Evolutionary conservation across 1,140 invertebrate species (phyloP).

Genomic region (Microplitis mediator): DNA sequence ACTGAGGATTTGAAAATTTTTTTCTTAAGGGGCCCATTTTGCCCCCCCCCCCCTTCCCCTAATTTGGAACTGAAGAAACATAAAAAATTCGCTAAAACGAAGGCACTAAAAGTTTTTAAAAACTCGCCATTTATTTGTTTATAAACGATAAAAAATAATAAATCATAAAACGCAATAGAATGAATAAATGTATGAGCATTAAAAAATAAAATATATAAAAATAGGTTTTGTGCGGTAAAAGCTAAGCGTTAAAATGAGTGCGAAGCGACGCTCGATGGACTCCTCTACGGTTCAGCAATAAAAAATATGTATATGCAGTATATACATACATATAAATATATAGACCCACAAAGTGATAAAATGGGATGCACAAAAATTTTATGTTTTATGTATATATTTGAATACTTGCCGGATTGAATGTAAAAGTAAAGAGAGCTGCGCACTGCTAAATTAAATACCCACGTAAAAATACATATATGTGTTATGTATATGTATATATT

Average conservation of each 20-base stretch:
- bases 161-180: neutral
- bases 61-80: too few species aligned
- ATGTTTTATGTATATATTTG: neutral
- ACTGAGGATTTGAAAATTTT: too few species aligned
- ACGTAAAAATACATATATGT: too few species aligned
- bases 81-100: too few species aligned
- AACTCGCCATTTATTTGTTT: neutral
- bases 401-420: neutral
- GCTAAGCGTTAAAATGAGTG: constrained; percentile 10
- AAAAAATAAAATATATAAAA: neutral
- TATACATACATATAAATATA: neutral
- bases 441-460: too few species aligned
- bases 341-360: constrained; percentile 2
- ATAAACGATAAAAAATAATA: constrained; percentile 5
- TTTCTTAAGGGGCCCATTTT: too few species aligned
- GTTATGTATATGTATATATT: too few species aligned
- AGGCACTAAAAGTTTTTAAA: too few species aligned
- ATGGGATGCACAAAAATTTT: neutral
- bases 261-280: constrained; percentile 9
- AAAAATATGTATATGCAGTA: neutral
- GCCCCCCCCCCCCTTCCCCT: too few species aligned
- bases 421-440: neutral
- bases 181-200: constrained; percentile 4
- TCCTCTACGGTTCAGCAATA: constrained; percentile 5
- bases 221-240: neutral